Base-by-base conservation (phyloP, 2,113 vertebrate genomes). In the Ariopsis seemanni region DNA sequence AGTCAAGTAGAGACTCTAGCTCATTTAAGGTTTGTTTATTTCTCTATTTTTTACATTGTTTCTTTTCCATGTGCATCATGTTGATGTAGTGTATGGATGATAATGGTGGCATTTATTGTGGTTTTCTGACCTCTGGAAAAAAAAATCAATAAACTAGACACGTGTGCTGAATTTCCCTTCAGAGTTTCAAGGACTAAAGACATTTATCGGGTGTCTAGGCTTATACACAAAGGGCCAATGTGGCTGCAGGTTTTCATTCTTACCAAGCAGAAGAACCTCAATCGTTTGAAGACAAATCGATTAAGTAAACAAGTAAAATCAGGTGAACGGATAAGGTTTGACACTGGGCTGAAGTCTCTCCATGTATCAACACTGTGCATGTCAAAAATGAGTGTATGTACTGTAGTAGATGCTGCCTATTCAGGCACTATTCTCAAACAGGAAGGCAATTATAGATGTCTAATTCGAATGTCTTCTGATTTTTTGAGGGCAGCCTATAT, bases 11-110 rank as follows among this genome's bases (percentile, higher is more conserved):
- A 93, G 91, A 92, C 93, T 93, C 92, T 93, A 62, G 92, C 94
- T 93, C 92, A 91, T 94, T 93, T 92, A 87, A 91, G 77, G 86
- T 89, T 91, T 93, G 90, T 89, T 87, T 82, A 87, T 86, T 93
- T 91, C 85, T 84, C 88, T 94, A 67, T 90, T 88, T 86, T 90
- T 91, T 88, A 89, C 83, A 87, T 83, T 87, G 85, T 87, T 90
- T 89, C 62, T 88, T 88, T 91, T 89, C 53, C 25, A 69, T 85
- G 86, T 90, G 82, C 94, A 93, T 95, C 94, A 95, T 89, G 90
- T 94, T 94, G 91, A 91, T 93, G 91, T 93, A 93, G 91, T 94
- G 93, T 95, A 92, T 78, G 94, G 92, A 94, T 94, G 94, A 94
- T 83, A 90, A 94, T 91, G 92, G 93, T 95, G 93, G 91, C 92